These are phyloP conservation scores for Leuctra nigra DNA, from an alignment of 2,888 invertebrate species.

Conservation along the genomic window DNA sequence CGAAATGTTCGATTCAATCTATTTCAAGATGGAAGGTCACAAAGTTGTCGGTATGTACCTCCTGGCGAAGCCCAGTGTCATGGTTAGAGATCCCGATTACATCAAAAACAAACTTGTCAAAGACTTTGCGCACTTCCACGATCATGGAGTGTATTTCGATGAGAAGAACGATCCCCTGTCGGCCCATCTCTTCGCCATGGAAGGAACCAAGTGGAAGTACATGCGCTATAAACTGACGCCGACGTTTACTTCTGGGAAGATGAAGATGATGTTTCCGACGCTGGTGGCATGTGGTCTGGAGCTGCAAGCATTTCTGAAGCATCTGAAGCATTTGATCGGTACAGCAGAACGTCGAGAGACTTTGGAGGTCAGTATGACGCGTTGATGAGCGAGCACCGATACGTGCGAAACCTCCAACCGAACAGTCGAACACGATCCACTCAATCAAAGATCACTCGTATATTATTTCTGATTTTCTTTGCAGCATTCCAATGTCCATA, in stretches of 20 bases:
- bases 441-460: too few species aligned
- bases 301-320: too few species aligned
- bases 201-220: constrained; percentile 54
- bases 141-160: constrained; percentile 55
- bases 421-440: too few species aligned
- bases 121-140: constrained; percentile 58
- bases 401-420: too few species aligned
- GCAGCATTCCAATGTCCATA: too few species aligned
- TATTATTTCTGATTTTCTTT: too few species aligned
- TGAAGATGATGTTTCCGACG: too few species aligned
- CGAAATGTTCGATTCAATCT: constrained; percentile 52
- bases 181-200: constrained; percentile 51
- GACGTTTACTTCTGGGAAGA: too few species aligned
- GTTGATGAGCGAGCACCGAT: too few species aligned
- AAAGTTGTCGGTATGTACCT: constrained; percentile 22
- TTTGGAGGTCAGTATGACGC: constrained; percentile 32
- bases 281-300: constrained; percentile 50
- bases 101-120: constrained; percentile 49
- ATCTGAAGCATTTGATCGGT: constrained; percentile 40
- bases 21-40: constrained; percentile 37
- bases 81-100: constrained; percentile 55
- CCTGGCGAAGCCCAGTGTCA: constrained; percentile 46
- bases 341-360: constrained; percentile 36
- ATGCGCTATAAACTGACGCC: constrained; percentile 53
- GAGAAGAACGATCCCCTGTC: constrained; percentile 54